These are phyloP conservation scores for Lates japonicus DNA, from an alignment of 2,797 vertebrate genomes.

Conservation along the genomic window DNA sequence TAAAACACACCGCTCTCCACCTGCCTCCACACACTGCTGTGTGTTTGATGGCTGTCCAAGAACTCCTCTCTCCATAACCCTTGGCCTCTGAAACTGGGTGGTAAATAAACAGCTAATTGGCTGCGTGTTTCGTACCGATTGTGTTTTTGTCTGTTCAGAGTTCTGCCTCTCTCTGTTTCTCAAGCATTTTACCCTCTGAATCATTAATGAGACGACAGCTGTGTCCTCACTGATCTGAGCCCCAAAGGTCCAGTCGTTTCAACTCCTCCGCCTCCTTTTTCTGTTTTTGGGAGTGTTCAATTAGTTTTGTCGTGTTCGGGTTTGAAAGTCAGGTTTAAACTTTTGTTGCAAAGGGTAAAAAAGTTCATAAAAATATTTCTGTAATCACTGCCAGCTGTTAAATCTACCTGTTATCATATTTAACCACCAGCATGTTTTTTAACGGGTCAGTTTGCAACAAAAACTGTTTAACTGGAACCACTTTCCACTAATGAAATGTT, in stretches of 20 bases:
- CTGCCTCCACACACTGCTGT: conserved; percentile 60
- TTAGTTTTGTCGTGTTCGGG: not conserved
- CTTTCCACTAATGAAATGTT: too few species aligned
- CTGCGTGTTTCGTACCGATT: not conserved
- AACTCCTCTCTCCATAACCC: conserved; percentile 67
- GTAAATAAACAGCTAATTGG: conserved; percentile 72
- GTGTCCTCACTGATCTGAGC: not conserved
- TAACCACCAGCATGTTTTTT: too few species aligned
- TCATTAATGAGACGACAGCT: not conserved
- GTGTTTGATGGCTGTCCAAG: conserved; percentile 65
- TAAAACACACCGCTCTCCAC: conserved; percentile 46
- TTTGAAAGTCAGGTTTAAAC: not conserved
- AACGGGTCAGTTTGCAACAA: too few species aligned
- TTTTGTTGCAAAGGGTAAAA: not conserved
- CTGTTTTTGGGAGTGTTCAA: not conserved
- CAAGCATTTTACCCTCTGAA: not conserved
- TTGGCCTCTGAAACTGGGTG: conserved; percentile 51
- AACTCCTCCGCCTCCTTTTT: conserved; percentile 1
- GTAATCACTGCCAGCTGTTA: too few species aligned
- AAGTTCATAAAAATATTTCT: not conserved
- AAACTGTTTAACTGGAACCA: not conserved
- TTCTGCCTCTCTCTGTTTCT: not conserved
- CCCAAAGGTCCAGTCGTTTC: not conserved
- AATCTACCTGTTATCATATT: too few species aligned
- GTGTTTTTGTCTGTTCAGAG: too few species aligned